Conservation (phyloP, 2,797 vertebrate genomes). For the Esox masquinongy region DNA sequence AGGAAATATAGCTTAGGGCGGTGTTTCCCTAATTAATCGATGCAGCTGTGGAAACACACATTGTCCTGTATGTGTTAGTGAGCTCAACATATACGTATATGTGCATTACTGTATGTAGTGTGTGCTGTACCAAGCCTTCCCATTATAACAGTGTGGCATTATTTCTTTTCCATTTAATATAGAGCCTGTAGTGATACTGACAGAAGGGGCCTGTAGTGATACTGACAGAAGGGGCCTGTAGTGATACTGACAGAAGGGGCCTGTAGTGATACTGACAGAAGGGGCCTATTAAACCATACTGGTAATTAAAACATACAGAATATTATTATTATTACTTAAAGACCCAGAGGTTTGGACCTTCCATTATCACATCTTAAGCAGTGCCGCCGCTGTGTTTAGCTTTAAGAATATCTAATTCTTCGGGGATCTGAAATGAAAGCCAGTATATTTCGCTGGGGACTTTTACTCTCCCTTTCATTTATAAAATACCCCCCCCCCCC, state of each 20-base stretch:
- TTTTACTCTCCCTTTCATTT: conserved; percentile 18
- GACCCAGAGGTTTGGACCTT: conserved; percentile 57
- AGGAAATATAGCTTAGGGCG: background rate
- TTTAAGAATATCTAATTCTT: conserved; percentile 56
- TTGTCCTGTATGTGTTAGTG: background rate
- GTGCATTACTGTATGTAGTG: background rate
- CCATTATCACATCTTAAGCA: conserved; percentile 51
- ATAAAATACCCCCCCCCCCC: background rate
- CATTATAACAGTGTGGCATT: background rate
- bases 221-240: conserved; percentile 30
- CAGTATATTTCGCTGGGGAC: conserved; percentile 46
- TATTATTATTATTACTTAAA: conserved; percentile 64
- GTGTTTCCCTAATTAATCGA: background rate
- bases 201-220: conserved; percentile 24
- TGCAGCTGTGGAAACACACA: background rate
- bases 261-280: conserved; percentile 25
- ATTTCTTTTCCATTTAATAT: background rate
- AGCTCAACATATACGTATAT: background rate
- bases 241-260: background rate
- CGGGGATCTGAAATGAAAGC: conserved; percentile 58
- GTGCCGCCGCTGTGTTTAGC: conserved; percentile 49
- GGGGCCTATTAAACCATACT: conserved; percentile 45
- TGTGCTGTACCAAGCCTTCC: background rate
- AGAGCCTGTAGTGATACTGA: conserved; percentile 18
- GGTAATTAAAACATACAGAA: conserved; percentile 50